Base-by-base conservation (phyloP, 2,888 invertebrate species). In the Neoitamus cyanurus region DNA sequence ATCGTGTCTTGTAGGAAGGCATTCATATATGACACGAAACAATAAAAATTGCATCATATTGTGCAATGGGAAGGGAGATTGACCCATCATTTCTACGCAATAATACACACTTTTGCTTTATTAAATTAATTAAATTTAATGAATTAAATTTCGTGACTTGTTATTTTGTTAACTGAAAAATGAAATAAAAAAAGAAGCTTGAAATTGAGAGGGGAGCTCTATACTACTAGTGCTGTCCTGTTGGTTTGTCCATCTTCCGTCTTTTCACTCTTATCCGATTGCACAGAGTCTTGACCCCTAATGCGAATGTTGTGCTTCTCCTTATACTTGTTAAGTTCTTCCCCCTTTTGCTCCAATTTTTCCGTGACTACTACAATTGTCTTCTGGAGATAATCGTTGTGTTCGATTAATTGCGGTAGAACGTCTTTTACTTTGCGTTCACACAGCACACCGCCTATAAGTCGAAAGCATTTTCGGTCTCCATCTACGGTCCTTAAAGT, bases 401-500 rank as follows among this genome's bases (percentile, higher is more conserved):
- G 98, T 87, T 93, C 93, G 86, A 94, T 92, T 86, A 99, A 92
- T 87, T 96, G 95, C 13, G 98, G 98, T 88, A 98, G 92, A 78
- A 99, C 96, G 88, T 97, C 98, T 89, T 95, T 95, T 0, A 98
- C 99, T 11, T 96, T 97, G 88, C 97, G 93, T 92, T 99, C 98
- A 87, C 97, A 97, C 83, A 99, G 92, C 84, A 99, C 96, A 31
- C 98, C 98, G 83, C 98, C 98, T 87, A 99, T 95, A 93, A 98
- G 94, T 89, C 98, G 94, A 91, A 96, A 99, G 91, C 99, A 99
- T 91, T 96, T 97, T 87, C 98, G 94, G 83, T 94, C 94, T 13
- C 94, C 94, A 89, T 97, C 96, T 28, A 98, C 96, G 85, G 95
- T 95, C 90, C 96, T 95, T 86, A 99, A 92, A 13, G 98, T 97